A percentile compares a stretch with the other conserved stretches of the same genome.
These are phyloP conservation scores for Micronycteris hirsuta DNA, from an alignment of 2,113 vertebrate genomes.

Conservation along the genomic window DNA sequence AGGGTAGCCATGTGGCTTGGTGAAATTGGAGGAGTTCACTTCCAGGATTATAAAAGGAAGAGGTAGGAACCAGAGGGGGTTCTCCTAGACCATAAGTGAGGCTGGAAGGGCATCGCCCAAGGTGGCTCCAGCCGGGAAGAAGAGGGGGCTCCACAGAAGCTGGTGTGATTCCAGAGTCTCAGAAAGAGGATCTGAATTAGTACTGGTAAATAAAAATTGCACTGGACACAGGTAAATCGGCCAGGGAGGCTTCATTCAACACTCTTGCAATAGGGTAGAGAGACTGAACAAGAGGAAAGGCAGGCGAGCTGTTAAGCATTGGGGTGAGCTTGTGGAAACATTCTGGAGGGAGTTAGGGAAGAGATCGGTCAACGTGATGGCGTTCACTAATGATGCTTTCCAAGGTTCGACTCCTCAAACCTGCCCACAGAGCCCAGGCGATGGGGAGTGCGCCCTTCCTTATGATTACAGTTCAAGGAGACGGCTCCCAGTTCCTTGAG, in stretches of 20 bases:
- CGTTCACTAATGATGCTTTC: background rate
- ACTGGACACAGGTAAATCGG: background rate
- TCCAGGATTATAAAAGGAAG: background rate
- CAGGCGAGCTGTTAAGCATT: background rate
- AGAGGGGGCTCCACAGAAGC: background rate
- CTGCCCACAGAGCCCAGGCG: background rate
- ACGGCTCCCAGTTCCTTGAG: background rate
- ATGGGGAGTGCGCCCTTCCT: background rate
- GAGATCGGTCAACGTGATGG: fast-evolving
- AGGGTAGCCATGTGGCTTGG: background rate
- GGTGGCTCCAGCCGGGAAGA: background rate
- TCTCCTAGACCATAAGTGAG: background rate
- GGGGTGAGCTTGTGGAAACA: background rate
- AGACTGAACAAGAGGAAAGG: background rate
- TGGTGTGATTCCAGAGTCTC: background rate
- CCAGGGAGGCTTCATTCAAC: background rate
- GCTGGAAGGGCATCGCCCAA: background rate
- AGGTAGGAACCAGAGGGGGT: background rate
- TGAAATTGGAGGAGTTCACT: background rate
- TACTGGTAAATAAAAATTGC: background rate
- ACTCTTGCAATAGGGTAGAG: background rate
- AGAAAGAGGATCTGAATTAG: background rate
- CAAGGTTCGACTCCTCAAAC: background rate
- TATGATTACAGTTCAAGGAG: background rate
- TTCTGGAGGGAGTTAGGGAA: too few species aligned